Percentiles rank a stretch among this genome's conserved stretches.
These are phyloP conservation scores for Procambarus virginalis DNA, from an alignment of 1,140 invertebrate genomes.

Conservation along the genomic window DNA sequence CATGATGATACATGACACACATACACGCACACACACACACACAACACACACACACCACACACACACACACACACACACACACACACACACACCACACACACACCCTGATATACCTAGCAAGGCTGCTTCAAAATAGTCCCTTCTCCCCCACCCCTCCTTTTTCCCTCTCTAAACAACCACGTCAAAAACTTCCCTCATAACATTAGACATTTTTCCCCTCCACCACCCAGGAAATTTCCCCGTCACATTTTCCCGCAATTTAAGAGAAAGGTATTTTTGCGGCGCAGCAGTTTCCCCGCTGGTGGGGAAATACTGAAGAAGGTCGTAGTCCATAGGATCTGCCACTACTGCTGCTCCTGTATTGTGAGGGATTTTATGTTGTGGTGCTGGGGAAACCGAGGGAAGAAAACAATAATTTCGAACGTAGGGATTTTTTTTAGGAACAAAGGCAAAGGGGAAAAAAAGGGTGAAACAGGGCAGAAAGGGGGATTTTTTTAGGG, in stretches of 20 bases:
- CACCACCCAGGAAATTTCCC: background rate
- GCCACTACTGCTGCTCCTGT: background rate
- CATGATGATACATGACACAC: background rate
- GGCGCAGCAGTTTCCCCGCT: background rate
- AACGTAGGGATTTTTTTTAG: too few species aligned
- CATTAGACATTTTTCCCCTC: background rate
- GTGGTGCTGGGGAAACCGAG: background rate
- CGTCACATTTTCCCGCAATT: background rate
- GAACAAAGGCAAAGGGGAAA: too few species aligned
- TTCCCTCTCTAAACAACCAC: background rate
- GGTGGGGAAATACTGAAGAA: background rate
- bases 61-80: background rate
- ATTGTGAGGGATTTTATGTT: background rate
- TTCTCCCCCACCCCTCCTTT: background rate
- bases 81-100: background rate
- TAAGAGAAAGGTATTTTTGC: constrained; percentile 1
- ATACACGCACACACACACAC: background rate
- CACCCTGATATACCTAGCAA: background rate
- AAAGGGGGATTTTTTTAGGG: too few species aligned
- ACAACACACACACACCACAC: background rate
- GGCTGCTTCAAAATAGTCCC: background rate
- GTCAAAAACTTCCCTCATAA: background rate
- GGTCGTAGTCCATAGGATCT: background rate
- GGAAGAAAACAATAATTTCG: too few species aligned
- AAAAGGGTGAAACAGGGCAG: too few species aligned